Base-by-base conservation (phyloP, 2,888 invertebrate genomes). In the Spodoptera littoralis region DNA sequence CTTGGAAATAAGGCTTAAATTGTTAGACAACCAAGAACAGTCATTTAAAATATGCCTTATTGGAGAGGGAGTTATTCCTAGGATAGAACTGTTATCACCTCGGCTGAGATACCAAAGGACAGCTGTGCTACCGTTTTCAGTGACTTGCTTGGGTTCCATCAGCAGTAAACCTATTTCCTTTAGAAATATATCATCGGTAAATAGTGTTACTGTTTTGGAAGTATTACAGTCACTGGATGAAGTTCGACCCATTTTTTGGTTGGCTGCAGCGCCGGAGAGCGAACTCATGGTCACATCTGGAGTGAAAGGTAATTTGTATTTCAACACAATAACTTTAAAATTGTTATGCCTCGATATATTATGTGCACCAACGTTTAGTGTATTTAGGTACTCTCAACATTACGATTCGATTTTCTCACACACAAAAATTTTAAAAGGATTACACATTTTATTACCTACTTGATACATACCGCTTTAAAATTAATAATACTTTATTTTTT, bases 61-160 rank as follows among this genome's bases (percentile, higher is more conserved):
- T 47, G 94, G 94, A 3, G 92, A 92, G 86, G 94, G 94, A 27
- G 90, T 90, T 3, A 93, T 94, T 79, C 94, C 94, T 0, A 88
- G 94, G 68, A 90, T 94, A 71, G 71, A 80, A 54, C 70, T 94
- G 70, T 46, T 92, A 3, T 73, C 80, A 30, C 94, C 94, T 1
- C 69, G 60, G 24, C 62, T 89, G 36, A 86, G 74, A 67, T 86
- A 89, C 44, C 83, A 87, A 27, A 87, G 85, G 63, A 77, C 88
- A 22, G 83, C 88, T 4, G 27, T 81, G 11, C 80, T 94, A 0
- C 80, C 77, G 12, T 91, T 94, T 65, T 91, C 94, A 6, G 89
- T 93, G 0, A 94, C 94, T 8, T 94, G 93, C 70, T 81, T 94
- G 43, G 94, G 93, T 27, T 91, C 94, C 11, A 77, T 88, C 11